Evolutionary conservation across 1,140 invertebrate genomes (phyloP).

Genomic region (Trachymyrmex septentrionalis): DNA sequence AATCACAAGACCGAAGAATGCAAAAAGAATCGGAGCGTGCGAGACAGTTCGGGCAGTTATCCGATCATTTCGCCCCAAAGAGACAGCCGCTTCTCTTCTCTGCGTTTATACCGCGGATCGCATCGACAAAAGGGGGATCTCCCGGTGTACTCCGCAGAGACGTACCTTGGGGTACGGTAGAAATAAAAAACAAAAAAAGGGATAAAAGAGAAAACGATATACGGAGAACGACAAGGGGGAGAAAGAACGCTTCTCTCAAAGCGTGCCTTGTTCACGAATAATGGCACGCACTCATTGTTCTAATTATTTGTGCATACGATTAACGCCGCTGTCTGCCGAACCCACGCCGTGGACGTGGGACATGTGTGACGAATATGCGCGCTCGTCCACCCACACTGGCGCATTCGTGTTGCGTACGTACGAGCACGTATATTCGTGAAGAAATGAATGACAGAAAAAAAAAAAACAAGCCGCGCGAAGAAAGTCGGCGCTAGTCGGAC

Average conservation of each 20-base stretch:
- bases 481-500: slow-evolving; percentile 54
- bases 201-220: slow-evolving; percentile 35
- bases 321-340: slow-evolving; percentile 81
- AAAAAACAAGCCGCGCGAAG: slow-evolving; percentile 55
- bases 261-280: slow-evolving; percentile 82
- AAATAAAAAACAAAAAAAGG: slow-evolving; percentile 51
- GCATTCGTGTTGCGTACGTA: neutral
- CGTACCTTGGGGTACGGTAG: slow-evolving; percentile 38
- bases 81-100: slow-evolving; percentile 51
- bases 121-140: slow-evolving; percentile 75
- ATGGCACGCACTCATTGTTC: slow-evolving; percentile 85
- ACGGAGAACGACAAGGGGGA: slow-evolving; percentile 46
- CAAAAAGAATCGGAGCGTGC: slow-evolving; percentile 67
- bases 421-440: neutral
- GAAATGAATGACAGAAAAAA: slow-evolving; percentile 43
- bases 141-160: slow-evolving; percentile 30
- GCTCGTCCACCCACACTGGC: slow-evolving; percentile 52
- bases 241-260: slow-evolving; percentile 79
- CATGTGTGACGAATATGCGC: slow-evolving; percentile 72
- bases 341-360: slow-evolving; percentile 74
- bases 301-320: slow-evolving; percentile 86
- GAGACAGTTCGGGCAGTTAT: slow-evolving; percentile 63
- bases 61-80: slow-evolving; percentile 63
- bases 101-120: slow-evolving; percentile 67
- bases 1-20: slow-evolving; percentile 60